phyloP scores from a whole-genome alignment of 2,888 invertebrate genomes.

The Pseudococcus jackbeardsleyi region DNA sequence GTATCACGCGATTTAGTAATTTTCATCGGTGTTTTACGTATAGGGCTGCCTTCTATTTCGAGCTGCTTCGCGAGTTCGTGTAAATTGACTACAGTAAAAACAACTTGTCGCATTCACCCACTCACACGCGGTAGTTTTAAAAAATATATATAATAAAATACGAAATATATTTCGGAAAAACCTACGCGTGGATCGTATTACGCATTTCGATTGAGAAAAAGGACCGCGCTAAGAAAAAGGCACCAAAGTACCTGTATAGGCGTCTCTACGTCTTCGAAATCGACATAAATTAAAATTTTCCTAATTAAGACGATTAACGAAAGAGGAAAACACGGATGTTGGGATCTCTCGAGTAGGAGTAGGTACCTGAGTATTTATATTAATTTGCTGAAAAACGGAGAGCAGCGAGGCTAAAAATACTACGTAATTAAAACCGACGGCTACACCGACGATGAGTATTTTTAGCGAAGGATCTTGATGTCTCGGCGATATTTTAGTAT shows the following conservation, averaged over 20 bases:
- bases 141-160: neutral
- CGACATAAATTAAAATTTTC: neutral
- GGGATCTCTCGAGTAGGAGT: neutral
- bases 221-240: neutral
- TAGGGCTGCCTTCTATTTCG: too few species aligned
- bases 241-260: neutral
- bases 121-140: neutral
- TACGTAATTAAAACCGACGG: neutral
- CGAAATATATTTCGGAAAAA: neutral
- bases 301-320: neutral
- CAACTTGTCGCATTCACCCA: neutral
- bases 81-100: neutral
- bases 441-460: too few species aligned
- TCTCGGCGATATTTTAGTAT: too few species aligned
- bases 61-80: neutral
- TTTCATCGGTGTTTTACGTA: neutral
- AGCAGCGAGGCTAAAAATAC: neutral
- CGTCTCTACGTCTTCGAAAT: neutral
- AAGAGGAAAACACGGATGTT: neutral
- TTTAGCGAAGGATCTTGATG: too few species aligned
- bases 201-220: neutral
- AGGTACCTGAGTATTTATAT: neutral
- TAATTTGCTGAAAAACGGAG: neutral
- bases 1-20: slow-evolving; percentile 15
- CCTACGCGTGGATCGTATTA: neutral